These are phyloP conservation scores for Eurois occulta DNA, from an alignment of 2,888 invertebrate genomes.

Conservation along the genomic window DNA sequence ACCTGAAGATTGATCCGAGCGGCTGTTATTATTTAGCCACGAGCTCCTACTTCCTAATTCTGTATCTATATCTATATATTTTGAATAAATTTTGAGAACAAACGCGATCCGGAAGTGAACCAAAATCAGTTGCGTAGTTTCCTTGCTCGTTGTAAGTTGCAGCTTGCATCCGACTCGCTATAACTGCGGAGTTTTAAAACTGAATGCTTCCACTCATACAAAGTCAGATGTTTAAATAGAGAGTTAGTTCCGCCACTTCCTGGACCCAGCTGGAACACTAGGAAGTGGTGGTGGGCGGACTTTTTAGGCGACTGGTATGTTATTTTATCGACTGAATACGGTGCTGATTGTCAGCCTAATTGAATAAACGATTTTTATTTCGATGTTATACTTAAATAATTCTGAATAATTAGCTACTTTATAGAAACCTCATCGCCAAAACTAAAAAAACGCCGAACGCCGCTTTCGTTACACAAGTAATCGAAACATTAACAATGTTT, in stretches of 20 bases:
- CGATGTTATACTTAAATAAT: background rate
- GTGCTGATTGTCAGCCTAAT: background rate
- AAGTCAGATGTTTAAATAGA: background rate
- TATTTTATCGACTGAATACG: background rate
- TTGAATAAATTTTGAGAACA: too few species aligned
- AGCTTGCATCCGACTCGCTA: background rate
- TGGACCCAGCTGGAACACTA: background rate
- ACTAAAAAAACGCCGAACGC: slow-evolving; percentile 21
- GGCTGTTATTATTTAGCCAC: too few species aligned
- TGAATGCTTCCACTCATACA: background rate
- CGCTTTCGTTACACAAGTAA: background rate
- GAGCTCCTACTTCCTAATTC: too few species aligned
- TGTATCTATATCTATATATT: too few species aligned
- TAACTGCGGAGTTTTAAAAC: background rate
- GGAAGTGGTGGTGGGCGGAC: background rate
- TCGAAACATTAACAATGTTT: background rate
- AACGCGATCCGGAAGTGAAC: background rate
- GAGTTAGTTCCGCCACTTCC: background rate
- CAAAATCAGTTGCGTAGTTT: background rate
- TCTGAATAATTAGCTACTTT: too few species aligned
- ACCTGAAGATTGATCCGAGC: too few species aligned
- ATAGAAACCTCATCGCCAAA: slow-evolving; percentile 34
- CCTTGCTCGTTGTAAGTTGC: background rate
- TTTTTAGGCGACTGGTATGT: background rate
- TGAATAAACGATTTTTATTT: background rate